Base-by-base conservation (phyloP, 2,888 invertebrate genomes). In the Eupithecia dodoneata region DNA sequence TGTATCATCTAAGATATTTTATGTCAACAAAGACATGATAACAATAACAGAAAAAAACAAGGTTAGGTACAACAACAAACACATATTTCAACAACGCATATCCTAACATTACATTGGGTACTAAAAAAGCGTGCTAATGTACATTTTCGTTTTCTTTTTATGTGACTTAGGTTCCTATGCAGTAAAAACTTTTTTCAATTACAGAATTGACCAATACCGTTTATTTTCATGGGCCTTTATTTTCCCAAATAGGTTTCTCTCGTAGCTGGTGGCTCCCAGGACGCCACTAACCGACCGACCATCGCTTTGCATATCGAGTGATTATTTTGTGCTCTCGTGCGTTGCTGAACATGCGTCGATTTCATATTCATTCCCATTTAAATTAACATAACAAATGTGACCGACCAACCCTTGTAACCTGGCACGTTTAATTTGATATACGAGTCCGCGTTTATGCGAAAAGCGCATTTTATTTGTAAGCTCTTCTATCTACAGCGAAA, bases 291-390 rank as follows among this genome's bases (percentile, higher is more conserved):
- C 83, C 85, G 79, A 84, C 81, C 82, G 83, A 79, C 75, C 86
- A 79, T 84, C 85, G 83, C 87, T 91, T 90, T 90, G 89, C 89
- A 91, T 92, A 89, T 90, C 87, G 88, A 87, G 82, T 89, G 89
- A 91, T 93, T 91, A 90, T 92, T 91, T 91, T 90, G 90, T 88
- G 83, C 87, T 82, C 79, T 84, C 83, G 82, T 87, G 87, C 88
- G 85, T 85, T 84, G 81, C 80, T 81, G 81, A 84, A 81, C 80
- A 83, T 84, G 79, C 82, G 81, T 83, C 86, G 86, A 89, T 89
- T 90, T 89, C 88, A 86, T 89, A 92, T 90, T 90, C 88, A 89
- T 90, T 89, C 85, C 86, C 84, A 85, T 85, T 79, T 81, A 83
- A 81, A 88, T 89, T 86, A 87, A 86, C 87, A 86, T 88, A 84